Conservation (phyloP, 30 jellyfish, hydroid and myxozoan species). For the Calvadosia cruxmelitensis region DNA sequence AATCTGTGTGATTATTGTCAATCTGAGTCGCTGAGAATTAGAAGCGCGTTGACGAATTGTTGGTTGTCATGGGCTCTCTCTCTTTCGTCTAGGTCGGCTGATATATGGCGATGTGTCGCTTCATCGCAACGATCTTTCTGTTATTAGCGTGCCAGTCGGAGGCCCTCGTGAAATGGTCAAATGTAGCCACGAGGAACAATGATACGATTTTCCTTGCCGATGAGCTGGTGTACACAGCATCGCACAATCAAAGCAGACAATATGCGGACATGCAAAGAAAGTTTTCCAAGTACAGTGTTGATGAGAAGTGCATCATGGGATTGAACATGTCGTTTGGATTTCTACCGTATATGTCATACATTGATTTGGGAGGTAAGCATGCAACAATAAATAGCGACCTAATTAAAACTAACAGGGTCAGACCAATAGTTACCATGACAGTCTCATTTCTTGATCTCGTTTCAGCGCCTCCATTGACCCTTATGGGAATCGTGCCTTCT, state of each 20-base stretch:
- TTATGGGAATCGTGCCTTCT: constrained; percentile 69
- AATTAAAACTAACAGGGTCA: no score
- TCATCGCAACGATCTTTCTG: no score
- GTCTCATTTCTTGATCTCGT: no score
- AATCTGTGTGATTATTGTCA: no score
- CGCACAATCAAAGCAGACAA: neutral
- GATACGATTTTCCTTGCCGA: neutral
- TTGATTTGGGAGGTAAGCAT: constrained; percentile 16
- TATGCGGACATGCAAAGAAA: neutral
- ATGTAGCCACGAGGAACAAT: neutral
- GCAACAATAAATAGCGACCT: neutral
- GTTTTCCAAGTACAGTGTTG: constrained; percentile 13
- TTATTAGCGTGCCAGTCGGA: no score
- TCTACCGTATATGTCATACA: constrained; percentile 56
- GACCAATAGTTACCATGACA: no score
- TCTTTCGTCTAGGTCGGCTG: no score
- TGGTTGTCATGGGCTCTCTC: no score
- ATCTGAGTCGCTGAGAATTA: no score
- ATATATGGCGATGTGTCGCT: no score
- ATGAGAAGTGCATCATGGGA: constrained; percentile 61
- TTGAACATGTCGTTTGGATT: constrained; percentile 63
- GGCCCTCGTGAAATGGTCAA: neutral
- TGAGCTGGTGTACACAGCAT: neutral
- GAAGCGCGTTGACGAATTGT: no score
- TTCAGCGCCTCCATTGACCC: constrained; percentile 31